These are phyloP conservation scores for Gasterosteus aculeatus DNA, from an alignment of 2,113 vertebrate species.

Conservation along the genomic window DNA sequence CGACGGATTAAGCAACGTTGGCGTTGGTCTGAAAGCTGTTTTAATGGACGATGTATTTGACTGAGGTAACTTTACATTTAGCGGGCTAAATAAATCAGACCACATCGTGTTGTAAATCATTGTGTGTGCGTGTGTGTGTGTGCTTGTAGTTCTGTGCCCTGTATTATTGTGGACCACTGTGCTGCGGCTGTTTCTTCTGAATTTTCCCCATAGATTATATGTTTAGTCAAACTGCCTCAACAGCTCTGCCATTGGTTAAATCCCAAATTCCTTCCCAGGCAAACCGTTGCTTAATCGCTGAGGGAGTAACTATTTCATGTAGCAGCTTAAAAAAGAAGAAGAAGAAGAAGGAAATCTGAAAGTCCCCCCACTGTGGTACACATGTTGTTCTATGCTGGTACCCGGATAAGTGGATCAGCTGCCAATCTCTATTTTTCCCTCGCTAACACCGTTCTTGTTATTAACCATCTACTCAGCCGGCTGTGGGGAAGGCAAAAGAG, in stretches of 20 bases:
- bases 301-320: constrained; percentile 45
- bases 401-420: constrained; percentile 58
- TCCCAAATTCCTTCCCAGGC: constrained; percentile 64
- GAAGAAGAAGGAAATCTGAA: constrained; percentile 15
- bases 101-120: background rate
- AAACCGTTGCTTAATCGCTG: constrained; percentile 57
- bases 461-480: constrained; percentile 43
- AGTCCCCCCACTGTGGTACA: constrained; percentile 15
- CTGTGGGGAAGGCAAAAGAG: constrained; percentile 27
- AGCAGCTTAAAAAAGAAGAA: constrained; percentile 13
- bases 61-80: constrained; percentile 9
- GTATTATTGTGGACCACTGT: constrained; percentile 61
- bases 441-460: constrained; percentile 46
- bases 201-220: constrained; percentile 62
- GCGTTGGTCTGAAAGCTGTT: background rate
- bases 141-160: constrained; percentile 38
- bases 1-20: background rate
- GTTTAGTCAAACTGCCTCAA: constrained; percentile 59
- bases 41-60: constrained; percentile 11
- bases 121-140: background rate
- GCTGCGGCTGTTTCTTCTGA: constrained; percentile 62
- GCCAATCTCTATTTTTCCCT: constrained; percentile 50
- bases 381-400: constrained; percentile 33
- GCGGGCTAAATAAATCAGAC: constrained; percentile 15
- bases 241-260: constrained; percentile 51